Percentiles rank a stretch among this genome's conserved stretches.
Conservation (phyloP, 2,797 vertebrate species). For the Silurus lanzhouensis region DNA sequence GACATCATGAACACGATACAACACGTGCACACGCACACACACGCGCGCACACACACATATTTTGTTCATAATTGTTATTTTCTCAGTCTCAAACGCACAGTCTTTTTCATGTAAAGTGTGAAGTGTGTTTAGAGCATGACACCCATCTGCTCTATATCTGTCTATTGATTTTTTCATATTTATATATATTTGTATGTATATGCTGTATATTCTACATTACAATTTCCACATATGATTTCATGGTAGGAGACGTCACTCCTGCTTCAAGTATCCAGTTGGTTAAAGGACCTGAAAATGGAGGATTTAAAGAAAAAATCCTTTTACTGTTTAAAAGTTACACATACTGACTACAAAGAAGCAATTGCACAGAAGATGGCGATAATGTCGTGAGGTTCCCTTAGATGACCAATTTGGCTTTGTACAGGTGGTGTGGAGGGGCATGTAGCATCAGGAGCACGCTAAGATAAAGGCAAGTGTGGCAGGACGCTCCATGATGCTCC, state of each 20-base stretch:
- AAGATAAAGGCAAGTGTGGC: background rate
- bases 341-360: constrained; percentile 70
- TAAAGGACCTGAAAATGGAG: constrained; percentile 88
- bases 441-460: background rate
- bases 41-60: background rate
- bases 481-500: background rate
- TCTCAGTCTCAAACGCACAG: too few species aligned
- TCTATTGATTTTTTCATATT: too few species aligned
- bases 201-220: constrained; percentile 63
- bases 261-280: constrained; percentile 95
- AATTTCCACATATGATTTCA: constrained; percentile 71
- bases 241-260: constrained; percentile 79
- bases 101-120: constrained; percentile 19
- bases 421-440: background rate
- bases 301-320: constrained; percentile 65
- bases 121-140: constrained; percentile 59
- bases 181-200: constrained; percentile 41
- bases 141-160: background rate
- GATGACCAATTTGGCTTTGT: background rate
- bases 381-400: background rate
- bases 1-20: constrained; percentile 70
- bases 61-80: constrained; percentile 54
- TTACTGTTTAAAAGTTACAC: constrained; percentile 60
- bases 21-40: constrained; percentile 58
- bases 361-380: constrained; percentile 61